phyloP scores from a whole-genome alignment of 2,888 invertebrate genomes.

The Hydrotaea cyrtoneurina region DNA sequence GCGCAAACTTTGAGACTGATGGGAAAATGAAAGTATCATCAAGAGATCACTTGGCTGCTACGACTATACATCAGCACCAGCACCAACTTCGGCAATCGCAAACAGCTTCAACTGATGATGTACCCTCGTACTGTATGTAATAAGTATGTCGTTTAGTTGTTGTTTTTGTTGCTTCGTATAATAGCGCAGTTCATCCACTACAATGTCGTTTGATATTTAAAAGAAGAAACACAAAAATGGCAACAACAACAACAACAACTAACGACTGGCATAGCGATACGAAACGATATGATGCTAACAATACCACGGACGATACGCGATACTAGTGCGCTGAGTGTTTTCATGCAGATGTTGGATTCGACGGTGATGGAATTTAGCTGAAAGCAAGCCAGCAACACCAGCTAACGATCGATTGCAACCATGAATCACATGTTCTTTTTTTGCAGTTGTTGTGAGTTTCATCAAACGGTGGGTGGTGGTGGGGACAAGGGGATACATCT shows the following conservation, averaged over 20 bases:
- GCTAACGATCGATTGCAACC: slow-evolving; percentile 51
- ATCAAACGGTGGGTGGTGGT: not conserved
- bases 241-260: not conserved
- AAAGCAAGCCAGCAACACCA: slow-evolving; percentile 32
- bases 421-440: slow-evolving; percentile 39
- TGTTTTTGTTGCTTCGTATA: slow-evolving; percentile 57
- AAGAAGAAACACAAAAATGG: not conserved
- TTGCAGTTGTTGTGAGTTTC: not conserved
- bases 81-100: not conserved
- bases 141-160: slow-evolving; percentile 61
- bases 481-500: not conserved
- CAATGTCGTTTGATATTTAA: slow-evolving; percentile 37
- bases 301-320: not conserved
- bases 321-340: not conserved
- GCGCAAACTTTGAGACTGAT: slow-evolving; percentile 60
- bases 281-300: slow-evolving; percentile 23
- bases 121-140: slow-evolving; percentile 34
- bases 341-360: not conserved
- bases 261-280: slow-evolving; percentile 23
- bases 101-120: slow-evolving; percentile 56
- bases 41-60: slow-evolving; percentile 61
- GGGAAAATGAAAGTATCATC: slow-evolving; percentile 68
- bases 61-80: not conserved
- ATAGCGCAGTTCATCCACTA: slow-evolving; percentile 45
- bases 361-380: slow-evolving; percentile 18